These are phyloP conservation scores for Luffia ferchaultella DNA, from an alignment of 2,888 invertebrate genomes.

Conservation along the genomic window DNA sequence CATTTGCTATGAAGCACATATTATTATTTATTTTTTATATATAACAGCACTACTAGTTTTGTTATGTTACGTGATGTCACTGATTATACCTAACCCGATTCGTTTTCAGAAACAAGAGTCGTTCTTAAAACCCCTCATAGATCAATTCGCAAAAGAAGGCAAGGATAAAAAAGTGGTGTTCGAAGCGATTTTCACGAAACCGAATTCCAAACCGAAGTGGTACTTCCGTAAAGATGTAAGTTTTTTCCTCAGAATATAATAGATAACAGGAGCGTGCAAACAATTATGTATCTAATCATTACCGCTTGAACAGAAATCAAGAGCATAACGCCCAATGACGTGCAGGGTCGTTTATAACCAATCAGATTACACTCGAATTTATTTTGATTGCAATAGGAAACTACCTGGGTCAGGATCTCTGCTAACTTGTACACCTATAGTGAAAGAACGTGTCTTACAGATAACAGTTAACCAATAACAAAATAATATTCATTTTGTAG, in stretches of 20 bases:
- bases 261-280: no score
- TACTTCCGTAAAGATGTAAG: conserved; percentile 91
- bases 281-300: no score
- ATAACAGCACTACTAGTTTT: neutral
- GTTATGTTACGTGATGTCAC: neutral
- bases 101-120: conserved; percentile 86
- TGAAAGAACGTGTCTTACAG: no score
- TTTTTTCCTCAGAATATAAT: conserved; percentile 19
- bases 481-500: conserved; percentile 61
- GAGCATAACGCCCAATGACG: no score
- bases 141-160: conserved; percentile 93
- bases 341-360: no score
- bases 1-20: conserved; percentile 24
- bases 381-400: no score
- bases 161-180: conserved; percentile 95
- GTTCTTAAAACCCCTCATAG: conserved; percentile 93
- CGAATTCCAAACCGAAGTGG: conserved; percentile 95
- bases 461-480: no score
- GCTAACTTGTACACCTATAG: no score
- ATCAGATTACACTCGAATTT: no score
- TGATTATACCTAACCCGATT: neutral
- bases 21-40: neutral
- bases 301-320: no score
- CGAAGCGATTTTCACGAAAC: conserved; percentile 94
- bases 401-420: no score